phyloP scores from a whole-genome alignment of 2,888 invertebrate species.

The Podotricha telesiphe region DNA sequence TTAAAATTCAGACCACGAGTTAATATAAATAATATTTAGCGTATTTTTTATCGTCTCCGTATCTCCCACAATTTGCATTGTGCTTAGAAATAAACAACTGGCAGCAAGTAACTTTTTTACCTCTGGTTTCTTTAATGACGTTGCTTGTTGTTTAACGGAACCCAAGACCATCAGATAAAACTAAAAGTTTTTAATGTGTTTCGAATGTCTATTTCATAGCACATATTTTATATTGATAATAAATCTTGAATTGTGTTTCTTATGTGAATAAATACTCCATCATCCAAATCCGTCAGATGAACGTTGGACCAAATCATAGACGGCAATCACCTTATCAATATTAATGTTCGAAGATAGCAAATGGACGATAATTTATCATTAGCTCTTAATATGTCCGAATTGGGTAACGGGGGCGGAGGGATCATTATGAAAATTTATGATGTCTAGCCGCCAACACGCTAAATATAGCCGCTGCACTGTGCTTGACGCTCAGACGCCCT shows the following conservation, averaged over 20 bases:
- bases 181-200: no score
- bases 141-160: no score
- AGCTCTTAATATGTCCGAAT: constrained; percentile 38
- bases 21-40: not conserved
- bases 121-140: no score
- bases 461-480: constrained; percentile 35
- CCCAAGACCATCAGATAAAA: no score
- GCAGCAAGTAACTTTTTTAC: no score
- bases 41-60: not conserved
- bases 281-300: no score
- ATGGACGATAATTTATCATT: constrained; percentile 28
- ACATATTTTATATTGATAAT: no score
- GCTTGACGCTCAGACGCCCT: constrained; percentile 8
- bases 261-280: not conserved
- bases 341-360: constrained; percentile 16
- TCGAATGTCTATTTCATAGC: no score
- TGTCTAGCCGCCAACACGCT: constrained; percentile 44
- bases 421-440: constrained; percentile 46
- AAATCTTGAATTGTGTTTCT: not conserved
- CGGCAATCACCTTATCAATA: constrained; percentile 9
- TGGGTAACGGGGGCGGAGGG: constrained; percentile 41
- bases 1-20: not conserved
- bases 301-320: not conserved
- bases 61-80: not conserved
- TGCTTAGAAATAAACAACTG: no score